Evolutionary conservation across 2,113 vertebrate genomes (phyloP).

Genomic region (Leucoraja erinaceus): DNA sequence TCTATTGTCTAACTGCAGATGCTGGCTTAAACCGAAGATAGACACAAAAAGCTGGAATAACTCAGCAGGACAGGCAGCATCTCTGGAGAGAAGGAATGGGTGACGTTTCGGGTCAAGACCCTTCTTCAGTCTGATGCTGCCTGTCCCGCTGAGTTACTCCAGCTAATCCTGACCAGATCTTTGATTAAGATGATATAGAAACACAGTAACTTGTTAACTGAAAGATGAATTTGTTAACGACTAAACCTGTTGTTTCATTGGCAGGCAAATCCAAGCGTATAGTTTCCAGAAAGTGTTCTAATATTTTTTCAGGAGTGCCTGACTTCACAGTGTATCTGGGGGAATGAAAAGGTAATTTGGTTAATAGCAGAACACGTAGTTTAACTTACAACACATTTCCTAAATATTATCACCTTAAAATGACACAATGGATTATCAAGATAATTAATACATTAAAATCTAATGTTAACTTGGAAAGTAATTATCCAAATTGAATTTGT

Average conservation of each 20-base stretch:
- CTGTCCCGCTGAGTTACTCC: too few relatives aligned
- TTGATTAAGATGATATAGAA: background rate
- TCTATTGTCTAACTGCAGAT: too few relatives aligned
- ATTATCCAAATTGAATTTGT: constrained; percentile 14
- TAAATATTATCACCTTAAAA: background rate
- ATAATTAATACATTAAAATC: background rate
- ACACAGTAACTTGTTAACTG: background rate
- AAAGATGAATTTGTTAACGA: background rate
- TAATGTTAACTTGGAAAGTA: background rate
- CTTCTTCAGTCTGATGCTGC: too few relatives aligned
- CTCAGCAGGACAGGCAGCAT: too few relatives aligned
- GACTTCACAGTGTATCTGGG: constrained; percentile 92
- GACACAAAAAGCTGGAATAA: too few relatives aligned
- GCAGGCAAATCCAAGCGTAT: constrained; percentile 81
- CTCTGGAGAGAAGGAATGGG: too few relatives aligned
- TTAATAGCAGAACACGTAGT: background rate
- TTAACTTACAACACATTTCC: background rate
- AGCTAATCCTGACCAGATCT: background rate
- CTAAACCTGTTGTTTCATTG: constrained; percentile 61
- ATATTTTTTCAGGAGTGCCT: constrained; percentile 94
- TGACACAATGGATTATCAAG: background rate
- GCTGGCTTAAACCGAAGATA: too few relatives aligned
- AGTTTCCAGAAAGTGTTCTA: constrained; percentile 95
- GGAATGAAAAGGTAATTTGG: constrained; percentile 9
- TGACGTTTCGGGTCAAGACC: too few relatives aligned